Evolutionary conservation across 2,113 vertebrate genomes (phyloP), one percentile per base, ranked within the genome.

Genomic region (Hyperoodon ampullatus): DNA sequence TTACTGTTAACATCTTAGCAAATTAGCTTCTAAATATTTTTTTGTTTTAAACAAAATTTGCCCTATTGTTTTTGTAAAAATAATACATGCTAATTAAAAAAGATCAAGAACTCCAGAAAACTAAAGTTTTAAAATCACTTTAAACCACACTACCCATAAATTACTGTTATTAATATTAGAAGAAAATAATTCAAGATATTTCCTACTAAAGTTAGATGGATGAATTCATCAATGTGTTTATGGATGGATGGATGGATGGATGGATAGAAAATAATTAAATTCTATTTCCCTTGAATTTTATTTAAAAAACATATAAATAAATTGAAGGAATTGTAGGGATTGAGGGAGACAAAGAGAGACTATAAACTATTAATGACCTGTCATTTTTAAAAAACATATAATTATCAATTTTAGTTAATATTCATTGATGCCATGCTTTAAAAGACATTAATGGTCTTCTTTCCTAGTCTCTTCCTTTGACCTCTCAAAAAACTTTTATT

Each of bases 121-220:
- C 5, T 68, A 58, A 72, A 82, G 50, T 85, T 92, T 92, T 83
- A 11, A 86, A 90, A 82, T 92, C 9, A 55, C n/a, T 80, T 94
- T 75, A 86, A 60, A 60, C 26, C 23, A 3, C n/a, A 78, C 39
- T 53, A 71, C n/a, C 28, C 9, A 63, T 14, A 72, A 78, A 91
- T 50, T 44, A 84, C 12, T 94, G 30, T 50, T 71, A 78, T 90
- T 89, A 70, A 33, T 39, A 88, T 84, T 88, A 81, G 33, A 63
- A 14, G 33, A 33, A 65, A 5, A 42, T 55, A 89, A 65, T 30
- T 78, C 63, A n/a, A 83, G 58, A 42, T 60, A 58, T 55, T 95
- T 80, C 15, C 42, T 75, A 70, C 35, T 66, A 82, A 47, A 47
- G 42, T 83, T 47, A 39, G 58, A 47, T 82, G 24, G 61, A 71